Evolutionary conservation across 2,113 vertebrate genomes (phyloP), one percentile per base, ranked within the genome.

Genomic region (Myotis yumanensis): DNA sequence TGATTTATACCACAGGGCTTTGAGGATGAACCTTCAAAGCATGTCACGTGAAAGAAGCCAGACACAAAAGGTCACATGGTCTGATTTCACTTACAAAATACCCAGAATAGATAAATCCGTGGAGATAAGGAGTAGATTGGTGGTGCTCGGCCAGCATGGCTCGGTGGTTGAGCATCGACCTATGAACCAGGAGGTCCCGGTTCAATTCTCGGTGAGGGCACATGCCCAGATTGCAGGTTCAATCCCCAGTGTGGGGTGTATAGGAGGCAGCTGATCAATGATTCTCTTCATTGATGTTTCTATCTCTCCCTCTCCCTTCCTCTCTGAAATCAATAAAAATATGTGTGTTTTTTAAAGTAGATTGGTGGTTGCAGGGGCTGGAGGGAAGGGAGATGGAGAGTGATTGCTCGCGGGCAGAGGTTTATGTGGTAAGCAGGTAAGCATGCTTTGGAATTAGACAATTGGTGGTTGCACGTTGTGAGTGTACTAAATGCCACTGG

Each of bases 401-500:
- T 81, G 18, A 73, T 30, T 69, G 11, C 9, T 40, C 23, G 25
- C 18, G 25, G 32, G 7, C 66, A 37, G 7, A 18, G 2, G 16
- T 59, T 84, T 48, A 73, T 30, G 91, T 37, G 51, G 46, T 43
- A 8, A 43, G 43, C 43, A 8, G 15, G 57, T 88, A 32, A n/a
- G 66, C 86, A 69, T 43, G 43, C 69, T 90, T 86, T 80, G 43
- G 57, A 88, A 85, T 46, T 81, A 81, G 43, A 25, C 46, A 94
- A 18, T 4, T 64, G 37, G n/a, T 48, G n/a, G 35, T 82, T 84
- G 37, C 51, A 62, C 11, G n/a, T 64, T 64, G 28, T 51, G 23
- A 64, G 90, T 68, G 43, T 77, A 87, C 84, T 88, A 51, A 92
- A 76, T 85, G 37, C 32, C 48, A 59, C 52, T 93, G 15, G 83